Conservation (phyloP, 2,888 invertebrate species). For the Oxyteleia sp. region DNA sequence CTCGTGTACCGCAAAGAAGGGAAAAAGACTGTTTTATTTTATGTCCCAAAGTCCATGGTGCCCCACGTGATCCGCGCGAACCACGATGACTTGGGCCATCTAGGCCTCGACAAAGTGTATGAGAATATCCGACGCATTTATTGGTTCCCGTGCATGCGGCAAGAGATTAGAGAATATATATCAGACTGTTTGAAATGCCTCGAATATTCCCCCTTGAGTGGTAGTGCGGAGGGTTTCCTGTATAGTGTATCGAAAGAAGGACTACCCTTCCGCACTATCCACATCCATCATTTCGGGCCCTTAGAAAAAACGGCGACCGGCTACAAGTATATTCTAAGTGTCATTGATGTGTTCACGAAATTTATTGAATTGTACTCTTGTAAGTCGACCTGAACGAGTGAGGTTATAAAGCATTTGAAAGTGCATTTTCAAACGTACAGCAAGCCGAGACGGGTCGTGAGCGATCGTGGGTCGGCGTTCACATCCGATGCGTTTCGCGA, state of each 20-base stretch:
- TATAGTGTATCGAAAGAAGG: not conserved
- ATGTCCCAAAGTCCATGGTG: not conserved
- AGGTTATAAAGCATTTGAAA: slow-evolving; percentile 43
- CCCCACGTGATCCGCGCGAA: slow-evolving; percentile 35
- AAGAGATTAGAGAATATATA: not conserved
- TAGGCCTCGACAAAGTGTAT: slow-evolving; percentile 49
- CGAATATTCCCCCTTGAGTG: not conserved
- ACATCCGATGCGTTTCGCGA: not conserved
- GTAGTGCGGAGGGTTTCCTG: slow-evolving; percentile 1
- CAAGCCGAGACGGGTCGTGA: slow-evolving; percentile 78
- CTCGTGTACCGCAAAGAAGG: slow-evolving; percentile 72
- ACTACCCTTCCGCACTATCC: slow-evolving; percentile 10
- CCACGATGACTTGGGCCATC: slow-evolving; percentile 64
- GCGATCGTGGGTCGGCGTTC: slow-evolving; percentile 76
- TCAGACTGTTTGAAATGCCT: slow-evolving; percentile 4
- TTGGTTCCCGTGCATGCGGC: not conserved
- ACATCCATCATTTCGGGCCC: slow-evolving; percentile 8
- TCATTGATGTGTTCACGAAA: slow-evolving; percentile 75
- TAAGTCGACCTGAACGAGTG: slow-evolving; percentile 6
- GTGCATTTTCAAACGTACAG: slow-evolving; percentile 79
- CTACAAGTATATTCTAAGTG: not conserved
- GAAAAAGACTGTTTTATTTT: too few relatives aligned
- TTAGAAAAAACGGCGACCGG: slow-evolving; percentile 3
- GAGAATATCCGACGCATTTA: not conserved
- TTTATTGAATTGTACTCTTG: slow-evolving; percentile 2